Conservation (phyloP, 2,888 invertebrate species). For the Cataglyphis rosenhaueri region DNA sequence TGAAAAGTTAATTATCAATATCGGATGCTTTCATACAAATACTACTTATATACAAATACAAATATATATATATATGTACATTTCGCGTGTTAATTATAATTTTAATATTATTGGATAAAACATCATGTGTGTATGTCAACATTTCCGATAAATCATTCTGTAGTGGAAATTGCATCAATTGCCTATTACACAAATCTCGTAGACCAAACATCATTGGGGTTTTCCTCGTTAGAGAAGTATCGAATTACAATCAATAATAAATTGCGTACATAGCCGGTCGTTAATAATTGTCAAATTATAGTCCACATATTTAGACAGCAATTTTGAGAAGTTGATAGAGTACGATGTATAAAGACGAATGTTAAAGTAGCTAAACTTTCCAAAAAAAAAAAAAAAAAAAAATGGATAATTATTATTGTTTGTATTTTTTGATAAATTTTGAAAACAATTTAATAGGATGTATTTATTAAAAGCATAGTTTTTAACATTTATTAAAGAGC, state of each 20-base stretch:
- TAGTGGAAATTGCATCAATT: slow-evolving; percentile 28
- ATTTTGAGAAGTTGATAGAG: background rate
- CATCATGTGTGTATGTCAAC: background rate
- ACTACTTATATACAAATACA: background rate
- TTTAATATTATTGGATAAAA: slow-evolving; percentile 36
- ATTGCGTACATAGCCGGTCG: background rate
- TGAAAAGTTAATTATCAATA: slow-evolving; percentile 46
- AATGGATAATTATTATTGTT: background rate
- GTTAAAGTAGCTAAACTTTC: background rate
- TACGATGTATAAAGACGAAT: background rate
- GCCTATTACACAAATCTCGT: slow-evolving; percentile 28
- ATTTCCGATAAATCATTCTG: slow-evolving; percentile 27
- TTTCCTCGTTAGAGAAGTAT: slow-evolving; percentile 2
- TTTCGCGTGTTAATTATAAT: slow-evolving; percentile 23
- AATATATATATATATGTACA: background rate
- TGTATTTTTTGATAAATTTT: background rate
- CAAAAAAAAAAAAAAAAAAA: background rate
- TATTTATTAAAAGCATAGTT: background rate
- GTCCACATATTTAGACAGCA: background rate
- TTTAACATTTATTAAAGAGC: background rate
- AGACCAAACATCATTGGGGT: slow-evolving; percentile 23
- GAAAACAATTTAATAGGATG: background rate
- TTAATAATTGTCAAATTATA: background rate
- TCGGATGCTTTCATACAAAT: slow-evolving; percentile 16
- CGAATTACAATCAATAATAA: background rate